Conservation (phyloP, 2,113 vertebrate genomes). For the Sorex araneus region DNA sequence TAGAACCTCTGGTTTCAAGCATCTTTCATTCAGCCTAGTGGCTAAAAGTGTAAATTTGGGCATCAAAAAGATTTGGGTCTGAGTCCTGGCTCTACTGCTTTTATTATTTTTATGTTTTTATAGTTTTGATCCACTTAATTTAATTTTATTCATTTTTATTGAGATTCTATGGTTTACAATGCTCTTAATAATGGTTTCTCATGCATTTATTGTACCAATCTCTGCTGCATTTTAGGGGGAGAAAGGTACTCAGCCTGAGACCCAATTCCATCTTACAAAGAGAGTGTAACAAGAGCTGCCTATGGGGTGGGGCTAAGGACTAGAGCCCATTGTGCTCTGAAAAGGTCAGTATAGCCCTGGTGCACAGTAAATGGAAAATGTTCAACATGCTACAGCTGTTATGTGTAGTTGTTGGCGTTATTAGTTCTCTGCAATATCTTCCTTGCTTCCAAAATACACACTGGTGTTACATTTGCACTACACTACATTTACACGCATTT, state of each 20-base stretch:
- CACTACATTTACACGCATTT: neutral
- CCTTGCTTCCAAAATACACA: too few species aligned
- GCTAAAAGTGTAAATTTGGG: neutral
- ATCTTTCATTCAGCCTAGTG: neutral
- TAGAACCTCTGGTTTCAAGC: neutral
- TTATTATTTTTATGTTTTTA: too few species aligned
- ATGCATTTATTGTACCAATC: too few species aligned
- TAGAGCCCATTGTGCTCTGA: neutral
- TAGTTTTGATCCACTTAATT: too few species aligned
- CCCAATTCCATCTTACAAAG: neutral
- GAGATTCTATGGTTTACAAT: too few species aligned
- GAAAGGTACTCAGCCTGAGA: neutral
- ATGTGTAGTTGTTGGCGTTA: neutral
- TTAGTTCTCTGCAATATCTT: neutral
- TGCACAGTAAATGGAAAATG: too few species aligned
- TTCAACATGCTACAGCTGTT: too few species aligned
- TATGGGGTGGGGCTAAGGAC: neutral
- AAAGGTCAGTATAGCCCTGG: too few species aligned
- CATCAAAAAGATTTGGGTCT: neutral
- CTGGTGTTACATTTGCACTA: neutral
- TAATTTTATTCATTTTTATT: too few species aligned
- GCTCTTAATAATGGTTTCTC: too few species aligned
- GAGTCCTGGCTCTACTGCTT: too few species aligned
- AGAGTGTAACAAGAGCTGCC: neutral
- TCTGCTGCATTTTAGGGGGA: neutral